Conservation (phyloP, 2,113 vertebrate species). For the Drymodes brunneopygia region DNA sequence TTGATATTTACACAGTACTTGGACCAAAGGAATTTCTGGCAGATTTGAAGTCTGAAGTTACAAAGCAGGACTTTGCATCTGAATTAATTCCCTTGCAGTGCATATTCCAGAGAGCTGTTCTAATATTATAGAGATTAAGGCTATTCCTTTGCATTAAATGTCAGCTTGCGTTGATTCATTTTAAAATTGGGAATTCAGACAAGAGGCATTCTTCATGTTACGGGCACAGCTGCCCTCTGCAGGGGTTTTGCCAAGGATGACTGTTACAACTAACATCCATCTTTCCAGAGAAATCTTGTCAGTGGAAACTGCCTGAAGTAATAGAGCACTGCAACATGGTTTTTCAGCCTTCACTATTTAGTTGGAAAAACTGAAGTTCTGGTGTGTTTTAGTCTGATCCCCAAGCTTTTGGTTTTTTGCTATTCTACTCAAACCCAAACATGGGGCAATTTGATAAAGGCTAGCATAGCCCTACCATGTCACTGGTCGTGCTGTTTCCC, state of each 20-base stretch:
- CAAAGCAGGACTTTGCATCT: background rate
- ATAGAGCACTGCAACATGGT: background rate
- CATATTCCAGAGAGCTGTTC: background rate
- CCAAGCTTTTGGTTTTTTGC: background rate
- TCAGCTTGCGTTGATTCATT: background rate
- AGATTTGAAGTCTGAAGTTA: background rate
- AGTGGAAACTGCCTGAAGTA: background rate
- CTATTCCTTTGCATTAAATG: constrained; percentile 2
- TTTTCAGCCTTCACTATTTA: background rate
- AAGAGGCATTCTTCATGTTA: background rate
- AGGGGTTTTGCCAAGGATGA: background rate
- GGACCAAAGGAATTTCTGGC: background rate
- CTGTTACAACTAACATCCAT: background rate
- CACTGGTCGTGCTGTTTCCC: background rate
- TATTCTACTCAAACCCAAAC: background rate
- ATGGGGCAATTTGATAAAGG: background rate
- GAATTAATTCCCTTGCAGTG: background rate
- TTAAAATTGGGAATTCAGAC: background rate
- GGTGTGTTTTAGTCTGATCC: background rate
- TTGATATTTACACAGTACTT: background rate
- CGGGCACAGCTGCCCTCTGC: background rate
- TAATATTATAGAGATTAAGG: background rate
- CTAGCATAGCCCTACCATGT: background rate
- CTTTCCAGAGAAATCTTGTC: background rate
- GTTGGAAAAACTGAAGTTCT: background rate